phyloP scores from a whole-genome alignment of 2,797 vertebrate genomes.

The Coccyzus lansbergi region DNA sequence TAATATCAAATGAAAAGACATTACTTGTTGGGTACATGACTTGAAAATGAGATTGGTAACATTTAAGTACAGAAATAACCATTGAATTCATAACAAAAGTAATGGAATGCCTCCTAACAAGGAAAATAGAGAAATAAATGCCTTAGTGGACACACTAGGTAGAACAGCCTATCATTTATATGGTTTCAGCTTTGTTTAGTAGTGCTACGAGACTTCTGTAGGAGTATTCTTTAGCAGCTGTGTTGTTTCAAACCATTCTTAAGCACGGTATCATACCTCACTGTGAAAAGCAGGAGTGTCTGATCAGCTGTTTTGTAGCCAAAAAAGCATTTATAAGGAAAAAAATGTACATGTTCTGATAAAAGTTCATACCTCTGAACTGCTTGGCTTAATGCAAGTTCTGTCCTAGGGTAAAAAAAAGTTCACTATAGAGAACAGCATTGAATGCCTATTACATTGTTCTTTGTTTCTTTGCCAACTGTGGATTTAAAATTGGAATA shows the following conservation, averaged over 20 bases:
- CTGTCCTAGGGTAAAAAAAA: slow-evolving; percentile 63
- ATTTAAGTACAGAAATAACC: not conserved
- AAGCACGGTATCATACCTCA: not conserved
- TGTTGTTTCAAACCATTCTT: not conserved
- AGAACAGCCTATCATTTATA: not conserved
- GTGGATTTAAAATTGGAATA: slow-evolving; percentile 70
- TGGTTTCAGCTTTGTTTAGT: not conserved
- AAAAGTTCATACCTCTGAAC: slow-evolving; percentile 53
- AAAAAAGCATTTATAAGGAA: slow-evolving; percentile 48
- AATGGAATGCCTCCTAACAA: not conserved
- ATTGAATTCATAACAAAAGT: not conserved
- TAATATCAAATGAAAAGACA: not conserved
- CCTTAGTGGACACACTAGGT: not conserved
- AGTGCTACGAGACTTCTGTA: not conserved
- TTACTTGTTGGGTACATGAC: not conserved
- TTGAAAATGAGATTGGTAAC: not conserved
- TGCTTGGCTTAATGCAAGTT: slow-evolving; percentile 43
- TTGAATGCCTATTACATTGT: slow-evolving; percentile 66
- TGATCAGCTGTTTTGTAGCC: slow-evolving; percentile 40
- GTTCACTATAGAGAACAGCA: slow-evolving; percentile 68
- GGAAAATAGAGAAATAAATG: not conserved
- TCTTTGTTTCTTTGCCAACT: slow-evolving; percentile 77
- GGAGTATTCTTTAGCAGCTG: not conserved
- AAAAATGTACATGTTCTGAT: slow-evolving; percentile 61
- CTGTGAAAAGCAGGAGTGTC: not conserved